These are phyloP conservation scores for Knipowitschia caucasica DNA, from an alignment of 2,797 vertebrate genomes.

Conservation along the genomic window DNA sequence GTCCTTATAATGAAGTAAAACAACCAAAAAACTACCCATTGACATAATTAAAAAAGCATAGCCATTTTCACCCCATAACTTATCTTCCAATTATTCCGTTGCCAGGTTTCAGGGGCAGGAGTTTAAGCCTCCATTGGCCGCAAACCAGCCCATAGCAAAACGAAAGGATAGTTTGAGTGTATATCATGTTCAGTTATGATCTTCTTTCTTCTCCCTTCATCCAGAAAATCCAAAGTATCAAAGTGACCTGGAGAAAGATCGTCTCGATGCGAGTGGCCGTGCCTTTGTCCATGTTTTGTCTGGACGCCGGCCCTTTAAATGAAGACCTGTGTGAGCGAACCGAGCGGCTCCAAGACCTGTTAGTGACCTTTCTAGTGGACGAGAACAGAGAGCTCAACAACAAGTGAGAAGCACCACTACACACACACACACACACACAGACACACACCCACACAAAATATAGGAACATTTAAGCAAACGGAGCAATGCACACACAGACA, in stretches of 20 bases:
- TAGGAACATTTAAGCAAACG: no score
- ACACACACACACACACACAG: no score
- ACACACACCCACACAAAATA: no score
- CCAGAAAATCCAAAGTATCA: conserved; percentile 81
- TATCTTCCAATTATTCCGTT: no score
- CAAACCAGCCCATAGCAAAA: no score
- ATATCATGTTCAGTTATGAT: not conserved
- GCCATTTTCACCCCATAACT: no score
- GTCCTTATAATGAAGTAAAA: not conserved
- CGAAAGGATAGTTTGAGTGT: no score
- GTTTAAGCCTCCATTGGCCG: no score
- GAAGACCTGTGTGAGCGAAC: conserved; percentile 78
- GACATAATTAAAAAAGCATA: no score
- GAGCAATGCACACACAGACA: no score
- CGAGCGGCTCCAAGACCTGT: conserved; percentile 74
- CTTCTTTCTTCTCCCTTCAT: not conserved
- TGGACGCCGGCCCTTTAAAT: conserved; percentile 79
- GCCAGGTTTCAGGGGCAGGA: no score
- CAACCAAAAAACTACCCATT: not conserved
- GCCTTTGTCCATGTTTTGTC: conserved; percentile 86
- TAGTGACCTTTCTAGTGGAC: conserved; percentile 78
- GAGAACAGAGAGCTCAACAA: conserved; percentile 82
- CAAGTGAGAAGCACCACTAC: conserved; percentile 62
- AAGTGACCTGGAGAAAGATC: conserved; percentile 76
- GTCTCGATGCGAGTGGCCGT: conserved; percentile 78